phyloP scores from a whole-genome alignment of 2,888 invertebrate genomes.

The Gastrophysa polygoni region DNA sequence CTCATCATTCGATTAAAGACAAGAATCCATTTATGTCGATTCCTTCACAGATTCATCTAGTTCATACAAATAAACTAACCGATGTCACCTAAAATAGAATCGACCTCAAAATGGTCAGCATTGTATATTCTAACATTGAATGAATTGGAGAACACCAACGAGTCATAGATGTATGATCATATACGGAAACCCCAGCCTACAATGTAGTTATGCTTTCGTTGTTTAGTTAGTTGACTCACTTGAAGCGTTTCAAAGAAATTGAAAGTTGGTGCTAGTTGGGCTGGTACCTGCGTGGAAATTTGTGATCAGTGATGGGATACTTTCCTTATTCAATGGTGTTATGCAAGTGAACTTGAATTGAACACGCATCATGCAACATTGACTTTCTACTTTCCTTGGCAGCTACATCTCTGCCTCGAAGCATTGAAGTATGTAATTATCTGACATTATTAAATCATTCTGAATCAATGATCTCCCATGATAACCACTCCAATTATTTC shows the following conservation, averaged over 20 bases:
- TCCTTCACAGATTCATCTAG: not conserved
- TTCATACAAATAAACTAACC: not conserved
- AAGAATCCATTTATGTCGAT: not conserved
- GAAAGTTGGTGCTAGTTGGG: slow-evolving; percentile 38
- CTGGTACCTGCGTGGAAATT: not conserved
- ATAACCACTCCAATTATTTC: no score
- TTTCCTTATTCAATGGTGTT: slow-evolving; percentile 2
- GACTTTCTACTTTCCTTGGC: slow-evolving; percentile 24
- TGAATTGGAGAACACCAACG: slow-evolving; percentile 41
- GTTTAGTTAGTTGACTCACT: slow-evolving; percentile 39
- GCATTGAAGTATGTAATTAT: not conserved
- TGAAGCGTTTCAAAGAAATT: slow-evolving; percentile 34
- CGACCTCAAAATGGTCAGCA: slow-evolving; percentile 43
- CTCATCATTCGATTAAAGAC: not conserved
- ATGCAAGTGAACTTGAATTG: not conserved
- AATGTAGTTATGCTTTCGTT: slow-evolving; percentile 30
- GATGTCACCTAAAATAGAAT: slow-evolving; percentile 36
- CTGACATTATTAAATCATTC: no score
- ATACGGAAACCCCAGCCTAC: slow-evolving; percentile 43
- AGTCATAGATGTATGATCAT: slow-evolving; percentile 40
- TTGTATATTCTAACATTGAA: slow-evolving; percentile 43
- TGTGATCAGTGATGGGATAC: not conserved
- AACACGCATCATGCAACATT: slow-evolving; percentile 5
- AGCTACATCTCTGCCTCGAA: not conserved
- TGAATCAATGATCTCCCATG: no score